phyloP scores from a whole-genome alignment of 2,113 vertebrate species.

The Notarius lentiginosus region DNA sequence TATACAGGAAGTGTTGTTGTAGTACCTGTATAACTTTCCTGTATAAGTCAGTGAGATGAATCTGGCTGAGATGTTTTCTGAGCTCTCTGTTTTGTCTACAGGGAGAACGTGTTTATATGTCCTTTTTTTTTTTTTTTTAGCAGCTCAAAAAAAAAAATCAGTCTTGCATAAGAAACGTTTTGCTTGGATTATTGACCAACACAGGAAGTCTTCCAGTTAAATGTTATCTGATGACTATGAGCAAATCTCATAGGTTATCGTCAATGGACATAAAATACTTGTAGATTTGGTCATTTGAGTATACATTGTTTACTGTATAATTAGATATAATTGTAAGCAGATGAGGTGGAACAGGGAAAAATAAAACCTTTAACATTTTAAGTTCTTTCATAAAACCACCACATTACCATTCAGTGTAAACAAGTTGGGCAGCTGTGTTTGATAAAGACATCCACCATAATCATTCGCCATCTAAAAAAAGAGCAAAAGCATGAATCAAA shows the following conservation, averaged over 20 bases:
- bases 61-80: not conserved
- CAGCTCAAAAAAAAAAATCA: not conserved
- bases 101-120: not conserved
- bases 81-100: not conserved
- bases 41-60: not conserved
- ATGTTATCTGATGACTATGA: not conserved
- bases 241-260: not conserved
- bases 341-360: slow-evolving; percentile 46
- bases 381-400: slow-evolving; percentile 46
- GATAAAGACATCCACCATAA: slow-evolving; percentile 35
- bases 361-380: slow-evolving; percentile 48
- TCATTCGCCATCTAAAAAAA: not conserved
- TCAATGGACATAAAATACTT: slow-evolving; percentile 16
- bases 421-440: slow-evolving; percentile 54
- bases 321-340: slow-evolving; percentile 50
- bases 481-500: slow-evolving; percentile 17
- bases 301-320: slow-evolving; percentile 8
- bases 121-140: not conserved
- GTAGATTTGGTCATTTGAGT: not conserved
- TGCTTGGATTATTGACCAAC: slow-evolving; percentile 37
- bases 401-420: slow-evolving; percentile 41
- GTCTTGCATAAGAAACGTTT: slow-evolving; percentile 50
- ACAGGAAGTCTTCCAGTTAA: slow-evolving; percentile 20
- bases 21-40: not conserved
- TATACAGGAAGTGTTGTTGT: not conserved